Conservation (phyloP, 2,113 vertebrate genomes). For the Todiramphus chloris region DNA sequence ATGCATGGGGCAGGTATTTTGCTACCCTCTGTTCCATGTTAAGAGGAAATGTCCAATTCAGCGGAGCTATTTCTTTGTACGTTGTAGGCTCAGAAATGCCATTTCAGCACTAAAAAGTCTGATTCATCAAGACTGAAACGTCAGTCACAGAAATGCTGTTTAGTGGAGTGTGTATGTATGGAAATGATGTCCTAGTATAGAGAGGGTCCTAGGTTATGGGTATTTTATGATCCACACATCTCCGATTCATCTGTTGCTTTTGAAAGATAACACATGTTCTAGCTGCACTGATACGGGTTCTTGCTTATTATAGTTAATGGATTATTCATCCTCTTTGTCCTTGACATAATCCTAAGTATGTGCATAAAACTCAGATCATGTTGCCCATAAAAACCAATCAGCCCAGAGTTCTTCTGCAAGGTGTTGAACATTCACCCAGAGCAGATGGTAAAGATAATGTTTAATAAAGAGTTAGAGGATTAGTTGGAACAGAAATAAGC, state of each 20-base stretch:
- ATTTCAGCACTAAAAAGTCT: conserved; percentile 59
- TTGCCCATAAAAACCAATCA: conserved; percentile 75
- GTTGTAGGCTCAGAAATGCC: conserved; percentile 57
- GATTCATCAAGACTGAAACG: conserved; percentile 40
- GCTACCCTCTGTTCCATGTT: neutral
- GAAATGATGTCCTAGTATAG: conserved; percentile 38
- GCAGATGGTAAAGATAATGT: conserved; percentile 83
- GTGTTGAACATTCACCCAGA: conserved; percentile 67
- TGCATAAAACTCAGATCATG: conserved; percentile 76
- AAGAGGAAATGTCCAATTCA: conserved; percentile 25
- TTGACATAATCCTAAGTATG: conserved; percentile 76
- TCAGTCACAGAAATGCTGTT: conserved; percentile 54
- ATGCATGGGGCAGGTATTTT: neutral
- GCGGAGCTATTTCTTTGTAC: conserved; percentile 54
- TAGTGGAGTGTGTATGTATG: conserved; percentile 30
- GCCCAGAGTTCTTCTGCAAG: conserved; percentile 67
- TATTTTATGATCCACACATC: conserved; percentile 59
- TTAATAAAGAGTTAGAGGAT: conserved; percentile 82
- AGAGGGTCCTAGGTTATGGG: conserved; percentile 1
- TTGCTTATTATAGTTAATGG: conserved; percentile 78
- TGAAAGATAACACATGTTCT: conserved; percentile 70
- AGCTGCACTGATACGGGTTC: conserved; percentile 64
- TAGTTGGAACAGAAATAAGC: conserved; percentile 74
- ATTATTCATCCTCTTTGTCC: conserved; percentile 78
- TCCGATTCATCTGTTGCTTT: conserved; percentile 68